phyloP scores from a whole-genome alignment of 2,113 vertebrate genomes.

The Aegotheles bennettii region DNA sequence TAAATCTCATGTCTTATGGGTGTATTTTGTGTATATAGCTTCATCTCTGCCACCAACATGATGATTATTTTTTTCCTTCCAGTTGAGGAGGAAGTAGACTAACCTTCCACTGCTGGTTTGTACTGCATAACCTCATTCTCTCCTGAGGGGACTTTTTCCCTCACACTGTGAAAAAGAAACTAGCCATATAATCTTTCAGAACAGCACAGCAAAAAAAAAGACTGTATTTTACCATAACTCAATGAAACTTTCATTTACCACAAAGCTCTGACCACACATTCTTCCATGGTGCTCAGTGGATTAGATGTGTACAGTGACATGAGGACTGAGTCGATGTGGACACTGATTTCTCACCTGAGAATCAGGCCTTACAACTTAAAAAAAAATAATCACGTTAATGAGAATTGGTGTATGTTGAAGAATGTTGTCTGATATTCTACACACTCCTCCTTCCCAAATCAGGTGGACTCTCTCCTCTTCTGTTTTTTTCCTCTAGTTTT shows the following conservation, averaged over 20 bases:
- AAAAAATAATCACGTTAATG: neutral
- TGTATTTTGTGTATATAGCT: neutral
- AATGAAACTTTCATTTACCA: neutral
- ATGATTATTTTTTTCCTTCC: neutral
- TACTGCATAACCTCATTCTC: neutral
- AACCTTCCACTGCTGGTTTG: neutral
- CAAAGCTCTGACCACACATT: neutral
- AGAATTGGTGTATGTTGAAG: neutral
- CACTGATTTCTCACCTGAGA: neutral
- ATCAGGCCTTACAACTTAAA: neutral
- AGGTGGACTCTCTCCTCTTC: neutral
- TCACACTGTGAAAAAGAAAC: neutral
- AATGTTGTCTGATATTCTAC: neutral
- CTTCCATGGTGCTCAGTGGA: rapidly evolving
- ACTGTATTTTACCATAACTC: neutral
- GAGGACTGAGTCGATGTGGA: neutral
- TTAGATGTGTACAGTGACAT: neutral
- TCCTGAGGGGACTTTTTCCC: neutral
- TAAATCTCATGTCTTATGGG: neutral
- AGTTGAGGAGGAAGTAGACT: neutral
- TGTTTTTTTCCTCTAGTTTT: neutral
- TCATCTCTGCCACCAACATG: neutral
- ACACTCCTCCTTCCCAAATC: neutral
- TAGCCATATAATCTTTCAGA: neutral
- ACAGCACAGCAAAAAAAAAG: neutral